Conservation (phyloP, 2,888 invertebrate genomes). For the Cremastobaeus sp. region DNA sequence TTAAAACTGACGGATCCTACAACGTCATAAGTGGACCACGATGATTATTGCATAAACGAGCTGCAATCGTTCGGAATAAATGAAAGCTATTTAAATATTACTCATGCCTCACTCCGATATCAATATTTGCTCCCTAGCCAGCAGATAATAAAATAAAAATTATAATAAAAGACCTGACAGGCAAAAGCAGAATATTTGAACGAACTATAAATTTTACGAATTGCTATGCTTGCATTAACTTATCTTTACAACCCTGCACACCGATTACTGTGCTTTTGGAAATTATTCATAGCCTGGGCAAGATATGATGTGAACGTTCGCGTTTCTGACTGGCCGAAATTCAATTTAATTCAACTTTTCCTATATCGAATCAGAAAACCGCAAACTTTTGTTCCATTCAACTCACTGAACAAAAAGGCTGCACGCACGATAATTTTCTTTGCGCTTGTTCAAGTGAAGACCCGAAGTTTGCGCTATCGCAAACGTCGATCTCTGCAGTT, state of each 20-base stretch:
- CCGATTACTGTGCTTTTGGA: constrained; percentile 26
- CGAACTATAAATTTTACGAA: constrained; percentile 20
- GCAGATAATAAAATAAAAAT: no score
- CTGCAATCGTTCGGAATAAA: no score
- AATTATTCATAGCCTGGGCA: constrained; percentile 17
- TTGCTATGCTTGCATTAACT: constrained; percentile 29
- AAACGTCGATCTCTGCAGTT: no score
- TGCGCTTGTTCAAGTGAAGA: no score
- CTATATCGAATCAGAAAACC: neutral
- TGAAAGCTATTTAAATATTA: no score
- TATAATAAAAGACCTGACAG: neutral
- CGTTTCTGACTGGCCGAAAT: neutral
- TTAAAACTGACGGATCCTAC: no score
- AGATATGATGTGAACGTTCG: constrained; percentile 24
- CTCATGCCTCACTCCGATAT: no score
- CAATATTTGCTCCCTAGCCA: no score
- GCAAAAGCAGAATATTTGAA: neutral
- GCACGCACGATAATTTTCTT: no score
- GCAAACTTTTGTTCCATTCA: constrained; percentile 1
- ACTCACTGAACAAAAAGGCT: constrained; percentile 1
- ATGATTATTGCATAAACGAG: no score
- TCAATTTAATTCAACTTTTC: constrained; percentile 5
- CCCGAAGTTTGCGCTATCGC: no score
- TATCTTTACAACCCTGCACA: constrained; percentile 26
- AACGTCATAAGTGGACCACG: no score